phyloP scores from a whole-genome alignment of 2,888 invertebrate species.

The Merodon equestris region DNA sequence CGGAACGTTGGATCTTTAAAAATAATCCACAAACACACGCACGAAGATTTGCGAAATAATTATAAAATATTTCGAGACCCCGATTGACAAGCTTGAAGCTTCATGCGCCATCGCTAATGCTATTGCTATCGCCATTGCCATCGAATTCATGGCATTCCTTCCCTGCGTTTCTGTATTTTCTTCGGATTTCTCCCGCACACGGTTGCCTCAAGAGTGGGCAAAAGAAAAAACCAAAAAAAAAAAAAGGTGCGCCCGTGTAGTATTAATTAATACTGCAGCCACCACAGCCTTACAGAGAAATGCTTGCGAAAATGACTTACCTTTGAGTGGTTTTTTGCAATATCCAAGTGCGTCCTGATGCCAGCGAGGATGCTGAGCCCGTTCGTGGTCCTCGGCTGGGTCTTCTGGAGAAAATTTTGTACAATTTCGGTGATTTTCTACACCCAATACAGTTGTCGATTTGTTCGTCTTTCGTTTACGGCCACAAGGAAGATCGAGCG shows the following conservation, averaged over 20 bases:
- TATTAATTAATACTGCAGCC: no score
- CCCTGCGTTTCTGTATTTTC: conserved; percentile 32
- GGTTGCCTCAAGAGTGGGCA: conserved; percentile 22
- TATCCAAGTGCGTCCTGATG: conserved; percentile 36
- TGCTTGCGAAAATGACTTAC: conserved; percentile 61
- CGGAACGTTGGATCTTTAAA: conserved; percentile 27
- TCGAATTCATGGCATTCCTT: conserved; percentile 8
- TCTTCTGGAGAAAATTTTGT: conserved; percentile 9
- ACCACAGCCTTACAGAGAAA: conserved; percentile 28
- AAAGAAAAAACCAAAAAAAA: conserved; percentile 10
- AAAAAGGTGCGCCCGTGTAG: conserved; percentile 66
- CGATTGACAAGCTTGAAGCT: no score
- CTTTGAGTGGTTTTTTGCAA: conserved; percentile 51
- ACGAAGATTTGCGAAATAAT: conserved; percentile 41
- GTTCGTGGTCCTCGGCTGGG: background rate
- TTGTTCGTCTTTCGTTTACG: no score
- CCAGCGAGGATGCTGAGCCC: background rate
- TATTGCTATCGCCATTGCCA: no score
- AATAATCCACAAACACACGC: conserved; percentile 37
- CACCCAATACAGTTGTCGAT: background rate
- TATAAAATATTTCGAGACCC: conserved; percentile 17
- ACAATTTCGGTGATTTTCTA: background rate
- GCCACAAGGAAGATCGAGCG: no score
- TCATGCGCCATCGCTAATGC: conserved; percentile 9
- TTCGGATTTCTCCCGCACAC: conserved; percentile 34